Base-by-base conservation (phyloP, 2,113 vertebrate genomes). In the Nothobranchius furzeri region DNA sequence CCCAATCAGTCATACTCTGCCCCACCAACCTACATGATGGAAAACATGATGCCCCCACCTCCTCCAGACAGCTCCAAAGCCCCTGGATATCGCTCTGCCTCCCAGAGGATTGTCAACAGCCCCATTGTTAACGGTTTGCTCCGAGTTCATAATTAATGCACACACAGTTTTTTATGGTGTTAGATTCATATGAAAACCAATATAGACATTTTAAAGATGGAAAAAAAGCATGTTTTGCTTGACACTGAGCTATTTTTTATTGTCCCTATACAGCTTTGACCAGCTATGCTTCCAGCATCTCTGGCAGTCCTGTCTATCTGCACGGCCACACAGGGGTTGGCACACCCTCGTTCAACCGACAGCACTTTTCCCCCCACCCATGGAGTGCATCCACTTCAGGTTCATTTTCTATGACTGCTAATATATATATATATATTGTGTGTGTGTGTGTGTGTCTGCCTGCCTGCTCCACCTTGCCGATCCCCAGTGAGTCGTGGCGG, bases 301-400 rank as follows among this genome's bases (percentile, higher is more conserved):
- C 96, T 88, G 96, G 95, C 87, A 95, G 93, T 80, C 95, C 95
- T 61, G 96, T 98, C 92, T 98, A 95, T 90, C 92, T 99, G 82
- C 96, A 95, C 80, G 95, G 95, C 81, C 95, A 95, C 73, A 91
- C 95, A 71, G 88, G 91, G 64, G 94, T 96, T 79, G 95, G 96
- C 77, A 93, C 95, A 60, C 96, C 96, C 73, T 98, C 95, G 70
- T 98, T 99, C 94, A 98, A 94, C 93, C 95, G 97, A 92, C 97
- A 99, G 91, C 97, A 99, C 95, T 99, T 99, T 94, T 99, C 97
- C 76, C 97, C 97, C 82, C 97, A 98, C 87, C 97, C 96, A 88
- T 99, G 97, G 97, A 98, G 95, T 85, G 93, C 97, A 83, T 95
- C 97, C 91, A 96, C 96, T 81, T 96, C 96, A 94, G 97, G 97